Evolutionary conservation across 92 coral and sea anemone species (phyloP).

Genomic region (Phymanthus crucifer): DNA sequence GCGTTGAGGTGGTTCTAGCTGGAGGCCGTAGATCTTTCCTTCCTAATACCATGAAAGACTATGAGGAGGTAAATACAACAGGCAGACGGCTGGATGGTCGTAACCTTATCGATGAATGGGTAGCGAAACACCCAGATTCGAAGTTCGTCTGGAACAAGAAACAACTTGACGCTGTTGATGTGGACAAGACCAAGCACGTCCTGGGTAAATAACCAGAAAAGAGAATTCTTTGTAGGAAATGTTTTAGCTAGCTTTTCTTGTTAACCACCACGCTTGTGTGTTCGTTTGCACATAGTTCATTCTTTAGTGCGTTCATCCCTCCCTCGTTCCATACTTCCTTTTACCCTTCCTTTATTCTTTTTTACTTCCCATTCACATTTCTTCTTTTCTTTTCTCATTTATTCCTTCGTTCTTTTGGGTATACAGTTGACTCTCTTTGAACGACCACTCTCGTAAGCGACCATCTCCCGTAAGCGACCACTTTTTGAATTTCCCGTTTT

Average conservation of each 20-base stretch:
- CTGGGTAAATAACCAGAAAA: slow-evolving; percentile 48
- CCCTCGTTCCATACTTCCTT: too few relatives aligned
- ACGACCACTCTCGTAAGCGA: too few relatives aligned
- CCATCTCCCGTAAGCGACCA: too few relatives aligned
- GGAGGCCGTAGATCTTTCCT: slow-evolving; percentile 83
- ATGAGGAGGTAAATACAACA: slow-evolving; percentile 49
- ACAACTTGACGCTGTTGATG: slow-evolving; percentile 68
- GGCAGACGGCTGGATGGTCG: slow-evolving; percentile 75
- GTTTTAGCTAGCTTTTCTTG: not conserved
- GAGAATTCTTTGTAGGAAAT: not conserved
- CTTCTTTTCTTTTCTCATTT: too few relatives aligned
- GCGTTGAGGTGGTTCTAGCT: slow-evolving; percentile 83
- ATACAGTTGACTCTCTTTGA: too few relatives aligned
- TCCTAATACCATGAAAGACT: slow-evolving; percentile 59
- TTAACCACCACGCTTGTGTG: not conserved
- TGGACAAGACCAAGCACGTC: slow-evolving; percentile 67
- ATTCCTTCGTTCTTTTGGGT: too few relatives aligned
- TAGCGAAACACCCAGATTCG: slow-evolving; percentile 53
- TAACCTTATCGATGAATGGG: slow-evolving; percentile 74
- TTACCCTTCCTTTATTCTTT: too few relatives aligned
- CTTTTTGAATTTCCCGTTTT: too few relatives aligned
- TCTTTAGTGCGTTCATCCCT: too few relatives aligned
- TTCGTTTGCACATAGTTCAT: not conserved
- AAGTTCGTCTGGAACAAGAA: slow-evolving; percentile 80
- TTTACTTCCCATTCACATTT: too few relatives aligned